Percentiles rank a stretch among this genome's conserved stretches.
phyloP scores from a whole-genome alignment of 2,888 invertebrate genomes.

The Cataglyphis cursor region DNA sequence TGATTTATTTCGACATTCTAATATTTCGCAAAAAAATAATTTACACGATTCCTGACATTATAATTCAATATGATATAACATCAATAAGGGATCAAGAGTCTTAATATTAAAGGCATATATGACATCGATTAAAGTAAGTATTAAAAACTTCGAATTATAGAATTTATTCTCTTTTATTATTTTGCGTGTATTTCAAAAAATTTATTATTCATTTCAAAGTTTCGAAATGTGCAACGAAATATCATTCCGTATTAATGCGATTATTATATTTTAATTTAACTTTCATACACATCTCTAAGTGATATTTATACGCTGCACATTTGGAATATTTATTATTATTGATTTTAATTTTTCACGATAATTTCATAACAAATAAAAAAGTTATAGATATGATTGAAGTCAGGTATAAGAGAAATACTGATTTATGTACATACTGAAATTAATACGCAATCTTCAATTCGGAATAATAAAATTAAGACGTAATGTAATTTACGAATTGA shows the following conservation, averaged over 20 bases:
- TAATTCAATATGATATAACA: background rate
- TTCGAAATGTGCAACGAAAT: background rate
- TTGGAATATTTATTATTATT: constrained; percentile 17
- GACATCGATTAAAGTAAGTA: background rate
- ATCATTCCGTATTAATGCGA: background rate
- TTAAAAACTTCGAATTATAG: background rate
- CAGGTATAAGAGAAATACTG: background rate
- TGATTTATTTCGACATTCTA: background rate
- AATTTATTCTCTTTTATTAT: background rate
- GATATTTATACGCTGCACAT: background rate
- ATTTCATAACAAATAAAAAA: background rate
- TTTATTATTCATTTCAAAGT: background rate
- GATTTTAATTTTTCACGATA: background rate
- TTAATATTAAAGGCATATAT: background rate
- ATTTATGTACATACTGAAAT: constrained; percentile 5
- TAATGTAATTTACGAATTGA: background rate
- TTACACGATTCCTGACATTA: background rate
- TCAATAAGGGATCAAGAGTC: background rate
- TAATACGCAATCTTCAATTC: background rate
- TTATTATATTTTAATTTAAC: constrained; percentile 17
- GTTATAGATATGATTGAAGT: background rate
- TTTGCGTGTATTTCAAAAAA: background rate
- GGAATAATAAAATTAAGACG: background rate
- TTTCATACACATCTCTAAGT: background rate
- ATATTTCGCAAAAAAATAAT: background rate